phyloP scores from a whole-genome alignment of 1,140 invertebrate species.

The Gryllus bimaculatus region DNA sequence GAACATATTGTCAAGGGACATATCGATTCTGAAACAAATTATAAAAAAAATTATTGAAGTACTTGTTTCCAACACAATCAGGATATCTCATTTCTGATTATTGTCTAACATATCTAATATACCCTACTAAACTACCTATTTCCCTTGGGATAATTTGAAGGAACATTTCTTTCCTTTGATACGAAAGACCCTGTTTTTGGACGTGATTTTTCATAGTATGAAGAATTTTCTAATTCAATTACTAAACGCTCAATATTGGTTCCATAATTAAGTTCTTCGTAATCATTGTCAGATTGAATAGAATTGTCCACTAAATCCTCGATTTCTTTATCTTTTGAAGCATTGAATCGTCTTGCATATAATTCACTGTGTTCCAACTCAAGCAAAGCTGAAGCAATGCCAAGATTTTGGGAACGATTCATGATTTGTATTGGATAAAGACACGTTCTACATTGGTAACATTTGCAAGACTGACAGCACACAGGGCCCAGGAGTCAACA shows the following conservation, averaged over 20 bases:
- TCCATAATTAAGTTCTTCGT: conserved; percentile 9
- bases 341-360: neutral
- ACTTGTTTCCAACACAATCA: neutral
- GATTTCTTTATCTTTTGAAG: neutral
- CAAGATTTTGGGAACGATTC: neutral
- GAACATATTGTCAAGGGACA: conserved; percentile 82
- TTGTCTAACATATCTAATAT: neutral
- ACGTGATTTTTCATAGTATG: too few relatives aligned
- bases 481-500: too few relatives aligned
- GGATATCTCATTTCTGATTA: neutral
- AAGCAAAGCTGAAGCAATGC: conserved; percentile 8
- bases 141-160: too few relatives aligned
- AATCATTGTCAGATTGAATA: neutral
- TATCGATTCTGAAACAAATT: conserved; percentile 51
- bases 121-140: neutral
- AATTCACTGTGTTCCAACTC: conserved; percentile 17
- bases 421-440: neutral
- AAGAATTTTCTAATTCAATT: neutral
- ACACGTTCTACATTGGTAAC: too few relatives aligned
- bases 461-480: too few relatives aligned
- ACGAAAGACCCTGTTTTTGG: too few relatives aligned
- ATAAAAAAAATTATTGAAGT: conserved; percentile 20
- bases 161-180: too few relatives aligned
- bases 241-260: neutral
- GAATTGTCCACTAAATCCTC: neutral